A percentile compares a stretch with the other conserved stretches of the same genome.
Conservation (phyloP, 2,113 vertebrate genomes). For the Otocyon megalotis region DNA sequence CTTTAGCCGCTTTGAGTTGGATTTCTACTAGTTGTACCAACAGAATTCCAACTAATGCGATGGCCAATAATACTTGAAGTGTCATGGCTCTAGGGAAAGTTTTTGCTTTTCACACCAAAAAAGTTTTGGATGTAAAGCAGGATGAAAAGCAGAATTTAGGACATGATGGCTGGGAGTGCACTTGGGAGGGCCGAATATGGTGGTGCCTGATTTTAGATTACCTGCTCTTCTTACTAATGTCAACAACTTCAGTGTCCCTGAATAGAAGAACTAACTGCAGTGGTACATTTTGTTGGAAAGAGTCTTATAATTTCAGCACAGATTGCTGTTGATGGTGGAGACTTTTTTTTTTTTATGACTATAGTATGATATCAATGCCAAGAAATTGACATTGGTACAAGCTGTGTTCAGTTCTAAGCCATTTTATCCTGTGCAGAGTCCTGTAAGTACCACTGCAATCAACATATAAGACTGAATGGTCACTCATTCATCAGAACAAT, state of each 20-base stretch:
- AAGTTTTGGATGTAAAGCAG: background rate
- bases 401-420: background rate
- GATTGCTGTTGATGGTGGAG: background rate
- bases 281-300: background rate
- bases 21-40: background rate
- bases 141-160: background rate
- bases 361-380: background rate
- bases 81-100: background rate
- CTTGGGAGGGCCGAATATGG: background rate
- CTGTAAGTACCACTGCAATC: background rate
- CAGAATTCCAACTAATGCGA: background rate
- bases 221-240: background rate
- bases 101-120: background rate
- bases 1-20: background rate
- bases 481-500: background rate
- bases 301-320: slow-evolving; percentile 33
- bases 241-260: background rate
- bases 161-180: background rate
- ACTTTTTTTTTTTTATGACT: background rate
- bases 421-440: background rate
- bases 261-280: background rate
- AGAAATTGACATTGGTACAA: background rate
- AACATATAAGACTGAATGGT: background rate
- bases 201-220: background rate
- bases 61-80: background rate